Evolutionary conservation across 1,140 invertebrate genomes (phyloP).

Genomic region (Heliconius nattereri): DNA sequence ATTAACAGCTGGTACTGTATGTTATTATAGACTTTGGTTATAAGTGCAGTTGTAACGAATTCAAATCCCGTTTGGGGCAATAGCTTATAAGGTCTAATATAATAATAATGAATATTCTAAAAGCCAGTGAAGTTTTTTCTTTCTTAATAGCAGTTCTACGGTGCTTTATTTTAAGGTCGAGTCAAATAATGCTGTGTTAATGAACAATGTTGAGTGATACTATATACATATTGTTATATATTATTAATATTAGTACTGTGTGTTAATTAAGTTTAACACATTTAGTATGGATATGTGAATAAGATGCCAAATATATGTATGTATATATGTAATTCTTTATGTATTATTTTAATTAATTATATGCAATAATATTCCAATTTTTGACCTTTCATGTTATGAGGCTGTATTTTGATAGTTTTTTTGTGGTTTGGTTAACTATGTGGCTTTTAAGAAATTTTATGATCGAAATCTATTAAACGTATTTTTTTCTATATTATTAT

Average conservation of each 20-base stretch:
- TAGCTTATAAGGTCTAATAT: no score
- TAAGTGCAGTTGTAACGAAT: neutral
- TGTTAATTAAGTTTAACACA: constrained; percentile 60
- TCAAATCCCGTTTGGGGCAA: neutral
- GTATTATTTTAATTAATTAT: neutral
- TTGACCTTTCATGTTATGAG: constrained; percentile 14
- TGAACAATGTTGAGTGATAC: constrained; percentile 58
- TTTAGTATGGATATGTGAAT: constrained; percentile 61
- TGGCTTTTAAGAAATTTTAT: neutral
- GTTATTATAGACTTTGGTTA: neutral
- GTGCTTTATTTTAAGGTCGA: constrained; percentile 51
- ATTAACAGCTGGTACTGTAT: constrained; percentile 5
- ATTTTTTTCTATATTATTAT: no score
- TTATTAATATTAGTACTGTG: constrained; percentile 53
- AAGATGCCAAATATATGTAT: constrained; percentile 68
- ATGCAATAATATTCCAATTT: constrained; percentile 53
- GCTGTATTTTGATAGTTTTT: constrained; percentile 5
- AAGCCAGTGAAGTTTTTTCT: neutral
- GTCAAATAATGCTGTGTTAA: constrained; percentile 65
- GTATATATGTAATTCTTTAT: neutral
- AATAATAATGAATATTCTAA: neutral
- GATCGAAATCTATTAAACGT: neutral
- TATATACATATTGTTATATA: neutral
- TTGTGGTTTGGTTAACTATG: constrained; percentile 5
- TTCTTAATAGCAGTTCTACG: neutral